phyloP scores from a whole-genome alignment of 2,888 invertebrate genomes.

The Balanococcus diminutus region DNA sequence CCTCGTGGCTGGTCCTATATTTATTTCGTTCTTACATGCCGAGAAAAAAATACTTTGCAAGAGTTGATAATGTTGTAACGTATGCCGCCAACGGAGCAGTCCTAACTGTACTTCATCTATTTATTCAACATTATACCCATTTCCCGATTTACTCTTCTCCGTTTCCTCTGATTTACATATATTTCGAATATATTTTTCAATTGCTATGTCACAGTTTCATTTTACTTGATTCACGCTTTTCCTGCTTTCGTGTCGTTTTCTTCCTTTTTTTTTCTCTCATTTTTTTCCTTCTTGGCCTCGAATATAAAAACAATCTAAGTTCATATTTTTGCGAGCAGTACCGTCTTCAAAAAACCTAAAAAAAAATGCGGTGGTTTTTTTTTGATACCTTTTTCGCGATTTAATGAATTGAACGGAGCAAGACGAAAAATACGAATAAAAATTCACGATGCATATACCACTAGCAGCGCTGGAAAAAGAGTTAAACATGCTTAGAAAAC shows the following conservation, averaged over 20 bases:
- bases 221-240: not conserved
- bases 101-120: not conserved
- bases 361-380: not conserved
- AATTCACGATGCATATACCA: not conserved
- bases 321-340: not conserved
- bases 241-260: not conserved
- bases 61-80: not conserved
- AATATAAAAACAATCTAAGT: not conserved
- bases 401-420: not conserved
- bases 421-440: not conserved
- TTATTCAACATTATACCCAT: slow-evolving; percentile 1
- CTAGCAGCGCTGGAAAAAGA: not conserved
- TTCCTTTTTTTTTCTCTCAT: not conserved
- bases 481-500: not conserved
- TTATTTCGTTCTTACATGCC: not conserved
- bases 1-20: not conserved
- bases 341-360: not conserved
- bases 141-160: slow-evolving; percentile 5
- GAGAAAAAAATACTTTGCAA: not conserved
- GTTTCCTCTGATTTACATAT: slow-evolving; percentile 1
- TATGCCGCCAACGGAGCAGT: not conserved
- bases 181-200: slow-evolving; percentile 11
- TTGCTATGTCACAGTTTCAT: slow-evolving; percentile 3
- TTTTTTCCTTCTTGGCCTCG: not conserved
- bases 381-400: not conserved